Evolutionary conservation across 2,113 vertebrate genomes (phyloP).

Genomic region (Procavia capensis): DNA sequence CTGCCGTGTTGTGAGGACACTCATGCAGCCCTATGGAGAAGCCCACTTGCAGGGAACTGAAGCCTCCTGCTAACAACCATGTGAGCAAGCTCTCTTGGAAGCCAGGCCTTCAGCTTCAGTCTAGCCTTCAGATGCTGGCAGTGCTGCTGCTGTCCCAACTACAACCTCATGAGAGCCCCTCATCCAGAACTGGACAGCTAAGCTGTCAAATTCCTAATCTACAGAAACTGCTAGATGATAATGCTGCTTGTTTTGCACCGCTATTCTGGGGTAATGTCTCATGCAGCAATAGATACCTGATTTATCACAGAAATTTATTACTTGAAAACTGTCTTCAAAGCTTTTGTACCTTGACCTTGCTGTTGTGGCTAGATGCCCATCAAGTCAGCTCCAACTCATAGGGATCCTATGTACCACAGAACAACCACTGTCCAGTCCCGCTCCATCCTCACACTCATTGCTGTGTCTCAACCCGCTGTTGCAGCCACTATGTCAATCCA

Average conservation of each 20-base stretch:
- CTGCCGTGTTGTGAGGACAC: background rate
- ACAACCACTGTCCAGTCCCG: no score
- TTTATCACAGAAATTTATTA: background rate
- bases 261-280: background rate
- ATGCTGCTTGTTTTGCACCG: background rate
- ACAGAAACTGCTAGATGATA: slow-evolving; percentile 10
- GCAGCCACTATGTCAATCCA: no score
- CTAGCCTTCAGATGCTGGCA: background rate
- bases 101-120: background rate
- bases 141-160: background rate
- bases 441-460: no score
- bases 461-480: no score
- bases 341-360: background rate
- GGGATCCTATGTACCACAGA: no score
- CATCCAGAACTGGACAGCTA: background rate
- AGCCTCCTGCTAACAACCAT: background rate
- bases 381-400: no score
- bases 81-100: background rate
- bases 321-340: background rate
- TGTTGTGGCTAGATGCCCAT: background rate
- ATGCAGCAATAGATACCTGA: background rate
- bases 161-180: background rate
- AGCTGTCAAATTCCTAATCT: background rate
- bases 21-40: background rate
- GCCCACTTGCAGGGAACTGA: background rate